Conservation (phyloP, 2,797 vertebrate species). For the Leuciscus waleckii region DNA sequence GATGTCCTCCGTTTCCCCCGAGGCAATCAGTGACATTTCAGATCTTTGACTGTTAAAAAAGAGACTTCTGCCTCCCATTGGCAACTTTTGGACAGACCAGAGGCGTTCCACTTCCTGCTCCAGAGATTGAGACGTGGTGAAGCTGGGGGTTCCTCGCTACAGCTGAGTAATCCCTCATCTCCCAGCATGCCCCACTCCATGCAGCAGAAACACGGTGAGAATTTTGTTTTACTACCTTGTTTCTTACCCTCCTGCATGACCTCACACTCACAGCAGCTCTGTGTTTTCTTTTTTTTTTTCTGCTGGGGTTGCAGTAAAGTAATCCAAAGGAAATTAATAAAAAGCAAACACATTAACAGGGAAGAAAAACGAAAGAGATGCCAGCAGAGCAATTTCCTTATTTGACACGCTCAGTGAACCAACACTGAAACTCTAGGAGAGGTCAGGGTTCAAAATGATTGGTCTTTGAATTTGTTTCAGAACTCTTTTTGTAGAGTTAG, state of each 20-base stretch:
- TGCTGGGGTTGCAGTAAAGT: conserved; percentile 35
- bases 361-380: conserved; percentile 19
- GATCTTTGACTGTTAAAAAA: conserved; percentile 51
- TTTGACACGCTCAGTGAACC: conserved; percentile 25
- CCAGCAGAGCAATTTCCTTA: conserved; percentile 27
- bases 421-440: conserved; percentile 4
- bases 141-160: conserved; percentile 55
- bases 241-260: conserved; percentile 6
- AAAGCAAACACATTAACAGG: conserved; percentile 43
- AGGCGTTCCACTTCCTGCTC: conserved; percentile 55
- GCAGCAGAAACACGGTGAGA: conserved; percentile 80
- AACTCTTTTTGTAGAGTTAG: background rate
- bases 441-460: conserved; percentile 14
- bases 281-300: conserved; percentile 19
- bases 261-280: background rate
- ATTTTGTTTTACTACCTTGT: conserved; percentile 33
- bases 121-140: conserved; percentile 60
- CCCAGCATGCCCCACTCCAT: conserved; percentile 80
- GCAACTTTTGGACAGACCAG: conserved; percentile 44
- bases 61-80: conserved; percentile 43
- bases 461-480: background rate
- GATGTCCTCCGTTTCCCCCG: conserved; percentile 52
- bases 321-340: conserved; percentile 24
- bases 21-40: conserved; percentile 58
- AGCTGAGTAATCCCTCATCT: conserved; percentile 64